Conservation (phyloP, 2,113 vertebrate genomes). For the Lepus americanus region DNA sequence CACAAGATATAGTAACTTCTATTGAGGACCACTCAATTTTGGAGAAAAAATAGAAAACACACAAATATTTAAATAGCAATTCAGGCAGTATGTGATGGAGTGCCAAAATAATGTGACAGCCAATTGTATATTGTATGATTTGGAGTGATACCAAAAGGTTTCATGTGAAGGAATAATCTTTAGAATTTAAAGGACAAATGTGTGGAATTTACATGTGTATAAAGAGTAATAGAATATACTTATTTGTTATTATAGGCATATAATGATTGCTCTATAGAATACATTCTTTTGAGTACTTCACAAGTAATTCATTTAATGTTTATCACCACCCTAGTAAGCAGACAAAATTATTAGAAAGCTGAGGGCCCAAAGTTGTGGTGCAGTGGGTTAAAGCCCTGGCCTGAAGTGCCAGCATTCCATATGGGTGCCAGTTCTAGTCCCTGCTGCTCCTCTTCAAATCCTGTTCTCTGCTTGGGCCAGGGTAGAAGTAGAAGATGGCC, state of each 20-base stretch:
- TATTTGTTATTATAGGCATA: background rate
- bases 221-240: background rate
- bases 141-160: background rate
- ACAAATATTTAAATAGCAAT: constrained; percentile 22
- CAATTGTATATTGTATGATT: background rate
- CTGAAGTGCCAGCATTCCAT: too few relatives aligned
- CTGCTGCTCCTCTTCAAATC: too few relatives aligned
- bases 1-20: background rate
- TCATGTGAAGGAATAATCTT: background rate
- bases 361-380: too few relatives aligned
- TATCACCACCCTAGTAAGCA: background rate
- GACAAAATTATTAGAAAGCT: background rate
- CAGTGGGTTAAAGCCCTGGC: too few relatives aligned
- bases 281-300: background rate
- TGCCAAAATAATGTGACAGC: constrained; percentile 11
- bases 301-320: background rate
- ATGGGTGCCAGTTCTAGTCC: too few relatives aligned
- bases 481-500: too few relatives aligned
- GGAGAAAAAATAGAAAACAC: constrained; percentile 16
- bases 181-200: background rate
- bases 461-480: too few relatives aligned
- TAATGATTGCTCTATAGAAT: background rate
- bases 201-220: background rate
- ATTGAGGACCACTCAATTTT: background rate
- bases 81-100: background rate